Conservation (phyloP, 2,113 vertebrate species). For the Ochotona curzoniae region DNA sequence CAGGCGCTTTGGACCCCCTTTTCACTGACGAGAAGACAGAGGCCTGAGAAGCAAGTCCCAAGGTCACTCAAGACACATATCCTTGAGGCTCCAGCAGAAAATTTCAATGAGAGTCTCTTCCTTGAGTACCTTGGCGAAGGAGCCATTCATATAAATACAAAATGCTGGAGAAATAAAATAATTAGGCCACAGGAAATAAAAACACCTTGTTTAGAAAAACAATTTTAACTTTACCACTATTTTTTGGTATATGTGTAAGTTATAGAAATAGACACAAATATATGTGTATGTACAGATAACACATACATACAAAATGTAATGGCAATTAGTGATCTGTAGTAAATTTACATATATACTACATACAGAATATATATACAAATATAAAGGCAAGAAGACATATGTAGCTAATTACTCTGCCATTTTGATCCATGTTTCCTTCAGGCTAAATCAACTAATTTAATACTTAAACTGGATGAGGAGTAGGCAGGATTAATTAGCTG, state of each 20-base stretch:
- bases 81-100: neutral
- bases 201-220: constrained; percentile 28
- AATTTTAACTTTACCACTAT: constrained; percentile 55
- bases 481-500: constrained; percentile 68
- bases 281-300: too few relatives aligned
- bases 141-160: constrained; percentile 24
- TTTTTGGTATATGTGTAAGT: neutral
- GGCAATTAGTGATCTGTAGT: neutral
- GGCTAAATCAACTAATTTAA: constrained; percentile 62
- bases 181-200: constrained; percentile 28
- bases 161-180: constrained; percentile 56
- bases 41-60: neutral
- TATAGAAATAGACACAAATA: neutral
- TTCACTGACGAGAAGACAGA: neutral
- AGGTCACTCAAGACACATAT: neutral
- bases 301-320: neutral
- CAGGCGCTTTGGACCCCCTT: neutral
- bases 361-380: neutral
- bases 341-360: neutral
- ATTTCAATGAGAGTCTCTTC: neutral
- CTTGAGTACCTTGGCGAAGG: neutral
- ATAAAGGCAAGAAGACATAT: neutral
- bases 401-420: neutral
- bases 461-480: constrained; percentile 43
- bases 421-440: constrained; percentile 43